Percentiles rank a stretch among this genome's conserved stretches.
These are phyloP conservation scores for Orycteropus afer DNA, from an alignment of 2,113 vertebrate species.

Conservation along the genomic window DNA sequence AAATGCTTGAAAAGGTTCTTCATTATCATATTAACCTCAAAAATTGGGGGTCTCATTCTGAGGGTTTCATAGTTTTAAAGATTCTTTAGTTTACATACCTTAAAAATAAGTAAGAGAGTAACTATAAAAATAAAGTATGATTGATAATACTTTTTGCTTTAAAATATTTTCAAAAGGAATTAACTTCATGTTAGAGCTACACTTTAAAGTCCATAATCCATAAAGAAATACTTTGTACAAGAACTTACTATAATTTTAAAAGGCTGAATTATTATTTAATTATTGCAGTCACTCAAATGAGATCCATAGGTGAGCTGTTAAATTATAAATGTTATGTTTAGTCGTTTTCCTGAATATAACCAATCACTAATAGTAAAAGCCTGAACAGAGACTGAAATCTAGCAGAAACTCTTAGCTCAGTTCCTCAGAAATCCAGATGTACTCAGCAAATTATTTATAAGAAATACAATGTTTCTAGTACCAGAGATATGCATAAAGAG, in stretches of 20 bases:
- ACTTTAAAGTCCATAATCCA: not conserved
- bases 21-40: not conserved
- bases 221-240: constrained; percentile 15
- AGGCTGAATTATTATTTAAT: constrained; percentile 24
- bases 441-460: not conserved
- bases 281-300: not conserved
- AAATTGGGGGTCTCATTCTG: not conserved
- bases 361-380: not conserved
- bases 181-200: not conserved
- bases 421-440: not conserved
- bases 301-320: not conserved
- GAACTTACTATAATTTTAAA: not conserved
- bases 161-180: constrained; percentile 27
- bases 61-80: not conserved
- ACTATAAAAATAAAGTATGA: not conserved
- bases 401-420: not conserved
- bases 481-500: not conserved
- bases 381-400: not conserved
- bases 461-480: not conserved
- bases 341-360: not conserved
- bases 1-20: not conserved
- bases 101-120: not conserved
- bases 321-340: not conserved
- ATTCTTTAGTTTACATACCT: not conserved
- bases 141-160: not conserved